A percentile compares a stretch with the other conserved stretches of the same genome.
Evolutionary conservation across 2,888 invertebrate species (phyloP).

Genomic region (Criorhina ranunculi): DNA sequence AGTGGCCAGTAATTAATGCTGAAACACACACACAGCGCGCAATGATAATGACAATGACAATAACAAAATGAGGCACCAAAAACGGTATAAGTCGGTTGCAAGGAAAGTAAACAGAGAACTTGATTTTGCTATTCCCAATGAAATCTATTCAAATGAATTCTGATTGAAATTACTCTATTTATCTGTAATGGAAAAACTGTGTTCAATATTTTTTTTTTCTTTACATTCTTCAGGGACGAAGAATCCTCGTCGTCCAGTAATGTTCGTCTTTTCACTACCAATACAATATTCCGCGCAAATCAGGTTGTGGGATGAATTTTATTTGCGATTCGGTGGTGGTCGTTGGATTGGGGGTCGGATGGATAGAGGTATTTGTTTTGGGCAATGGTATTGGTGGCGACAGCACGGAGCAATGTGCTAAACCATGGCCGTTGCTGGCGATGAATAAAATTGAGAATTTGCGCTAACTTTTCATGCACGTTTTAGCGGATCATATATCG

Average conservation of each 20-base stretch:
- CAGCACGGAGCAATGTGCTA: background rate
- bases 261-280: conserved; percentile 1
- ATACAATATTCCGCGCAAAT: conserved; percentile 23
- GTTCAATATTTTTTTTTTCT: conserved; percentile 42
- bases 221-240: background rate
- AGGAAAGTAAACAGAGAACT: conserved; percentile 54
- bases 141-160: conserved; percentile 59
- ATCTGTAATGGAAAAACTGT: conserved; percentile 57
- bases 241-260: conserved; percentile 14
- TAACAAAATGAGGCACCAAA: background rate
- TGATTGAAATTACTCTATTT: conserved; percentile 52
- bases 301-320: conserved; percentile 13
- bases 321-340: conserved; percentile 10
- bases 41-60: conserved; percentile 20
- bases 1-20: conserved; percentile 8
- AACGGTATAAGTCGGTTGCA: conserved; percentile 15
- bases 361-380: conserved; percentile 28
- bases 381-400: background rate
- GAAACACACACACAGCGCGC: conserved; percentile 29
- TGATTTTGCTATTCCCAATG: conserved; percentile 58
- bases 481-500: too few relatives aligned
- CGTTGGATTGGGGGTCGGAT: background rate
- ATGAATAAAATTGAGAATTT: too few relatives aligned
- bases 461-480: too few relatives aligned
- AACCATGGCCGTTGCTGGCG: background rate